Evolutionary conservation across 2,113 vertebrate genomes (phyloP), one percentile per base, ranked within the genome.

Genomic region (Scalopus aquaticus): DNA sequence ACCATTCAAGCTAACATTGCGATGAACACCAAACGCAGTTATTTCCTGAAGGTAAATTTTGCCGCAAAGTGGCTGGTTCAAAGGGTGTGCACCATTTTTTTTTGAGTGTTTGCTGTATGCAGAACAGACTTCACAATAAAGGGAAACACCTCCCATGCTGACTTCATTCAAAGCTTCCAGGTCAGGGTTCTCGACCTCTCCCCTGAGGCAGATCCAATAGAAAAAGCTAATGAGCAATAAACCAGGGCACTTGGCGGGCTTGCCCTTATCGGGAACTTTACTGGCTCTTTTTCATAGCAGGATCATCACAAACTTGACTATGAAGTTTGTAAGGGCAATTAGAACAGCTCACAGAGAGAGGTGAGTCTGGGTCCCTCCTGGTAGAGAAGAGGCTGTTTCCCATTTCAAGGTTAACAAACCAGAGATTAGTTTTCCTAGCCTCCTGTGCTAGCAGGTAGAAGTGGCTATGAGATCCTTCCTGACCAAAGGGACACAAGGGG

Each of bases 191-290:
- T 79, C n/a, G 13, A 30, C 49, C 28, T 39, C 35, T 88, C 65
- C 69, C n/a, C 69, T 0, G 24, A 26, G 51, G 30, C 70, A 62
- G 44, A 24, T 32, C 46, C 78, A 42, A 6, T 80, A 44, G 91
- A 95, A 58, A 67, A 44, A 49, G 79, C 24, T 32, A 24, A 72
- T 24, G 70, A 86, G 73, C 67, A 77, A 69, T 93, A 84, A 85
- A 56, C 32, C 58, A 22, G 22, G 32, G 37, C 24, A 24, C 88
- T 20, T 6, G 51, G 70, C 60, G 2, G 35, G 17, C 72, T 0
- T 22, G 60, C 32, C 72, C 74, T 79, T 70, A 6, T 19, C 1
- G 3, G n/a, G 6, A 73, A 22, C 26, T 39, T 64, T 5, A 24
- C 49, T 24, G 51, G 72, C 17, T 76, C 77, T 37, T 0, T 2